phyloP scores from a whole-genome alignment of 2,113 vertebrate species.

The Martes martes region DNA sequence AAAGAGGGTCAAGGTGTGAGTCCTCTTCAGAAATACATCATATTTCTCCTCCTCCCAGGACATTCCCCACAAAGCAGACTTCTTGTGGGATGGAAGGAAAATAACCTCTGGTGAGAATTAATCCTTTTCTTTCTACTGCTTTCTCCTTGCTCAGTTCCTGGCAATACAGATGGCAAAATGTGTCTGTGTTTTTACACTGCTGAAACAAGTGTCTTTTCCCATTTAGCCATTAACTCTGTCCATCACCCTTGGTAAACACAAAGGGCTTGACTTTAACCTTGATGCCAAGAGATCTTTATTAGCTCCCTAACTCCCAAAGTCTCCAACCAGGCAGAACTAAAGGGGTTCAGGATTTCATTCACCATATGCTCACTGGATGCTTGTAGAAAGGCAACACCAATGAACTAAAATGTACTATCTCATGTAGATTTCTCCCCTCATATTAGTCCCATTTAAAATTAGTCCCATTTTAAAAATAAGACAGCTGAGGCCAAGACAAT shows the following conservation, averaged over 20 bases:
- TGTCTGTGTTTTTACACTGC: neutral
- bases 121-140: neutral
- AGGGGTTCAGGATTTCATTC: neutral
- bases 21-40: neutral
- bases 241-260: neutral
- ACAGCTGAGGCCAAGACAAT: neutral
- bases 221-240: neutral
- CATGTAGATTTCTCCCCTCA: neutral
- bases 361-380: neutral
- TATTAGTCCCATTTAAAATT: neutral
- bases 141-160: neutral
- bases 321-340: slow-evolving; percentile 60
- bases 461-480: slow-evolving; percentile 24
- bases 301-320: neutral
- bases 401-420: neutral
- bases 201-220: neutral
- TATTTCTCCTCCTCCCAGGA: neutral
- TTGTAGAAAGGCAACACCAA: slow-evolving; percentile 16
- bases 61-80: neutral
- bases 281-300: neutral
- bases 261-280: neutral
- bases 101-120: neutral
- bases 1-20: neutral
- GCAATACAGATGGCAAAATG: neutral
- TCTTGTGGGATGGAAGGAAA: neutral